These are phyloP conservation scores for Pseudomyrmex flavicornis DNA, from an alignment of 1,140 invertebrate species.

Conservation along the genomic window DNA sequence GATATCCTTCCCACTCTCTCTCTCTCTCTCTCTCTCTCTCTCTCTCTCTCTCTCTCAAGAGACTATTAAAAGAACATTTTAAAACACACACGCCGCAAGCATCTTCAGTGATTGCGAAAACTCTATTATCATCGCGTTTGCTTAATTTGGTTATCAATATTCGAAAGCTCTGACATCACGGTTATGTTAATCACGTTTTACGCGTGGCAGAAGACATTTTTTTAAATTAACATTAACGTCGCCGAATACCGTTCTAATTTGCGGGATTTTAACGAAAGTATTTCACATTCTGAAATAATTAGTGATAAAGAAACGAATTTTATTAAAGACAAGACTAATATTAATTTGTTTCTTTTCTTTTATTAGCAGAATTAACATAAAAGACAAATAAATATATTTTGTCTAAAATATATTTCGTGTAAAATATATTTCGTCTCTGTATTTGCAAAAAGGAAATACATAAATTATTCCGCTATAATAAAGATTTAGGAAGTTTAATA, in stretches of 20 bases:
- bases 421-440: too few relatives aligned
- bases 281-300: conserved; percentile 1
- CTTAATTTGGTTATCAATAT: conserved; percentile 33
- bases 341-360: too few relatives aligned
- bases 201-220: conserved; percentile 2
- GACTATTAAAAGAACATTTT: too few relatives aligned
- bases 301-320: conserved; percentile 45
- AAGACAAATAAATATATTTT: too few relatives aligned
- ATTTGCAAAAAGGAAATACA: too few relatives aligned
- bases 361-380: too few relatives aligned
- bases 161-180: conserved; percentile 35
- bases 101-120: neutral
- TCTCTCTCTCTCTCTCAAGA: neutral
- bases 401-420: too few relatives aligned
- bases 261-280: neutral
- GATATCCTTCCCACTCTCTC: too few relatives aligned
- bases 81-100: neutral
- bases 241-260: neutral
- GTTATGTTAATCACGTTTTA: neutral
- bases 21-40: neutral
- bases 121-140: neutral
- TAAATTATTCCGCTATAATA: too few relatives aligned
- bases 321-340: conserved; percentile 9
- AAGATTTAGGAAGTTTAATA: too few relatives aligned
- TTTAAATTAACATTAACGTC: neutral